Conservation (phyloP, 2,888 invertebrate species). For the Hemaris fuciformis region DNA sequence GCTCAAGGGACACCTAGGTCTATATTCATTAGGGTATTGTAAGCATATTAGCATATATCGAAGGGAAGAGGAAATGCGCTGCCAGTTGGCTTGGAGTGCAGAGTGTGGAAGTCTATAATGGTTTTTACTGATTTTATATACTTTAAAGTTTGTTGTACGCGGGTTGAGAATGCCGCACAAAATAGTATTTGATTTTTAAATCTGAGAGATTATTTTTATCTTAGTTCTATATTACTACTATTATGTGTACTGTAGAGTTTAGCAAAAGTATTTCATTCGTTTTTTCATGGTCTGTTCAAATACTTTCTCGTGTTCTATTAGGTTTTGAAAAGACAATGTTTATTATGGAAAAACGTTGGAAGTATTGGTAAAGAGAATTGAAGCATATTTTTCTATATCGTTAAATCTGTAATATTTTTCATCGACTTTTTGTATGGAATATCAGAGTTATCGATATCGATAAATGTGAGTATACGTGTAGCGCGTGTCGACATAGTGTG, state of each 20-base stretch:
- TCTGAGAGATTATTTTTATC: conserved; percentile 51
- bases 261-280: conserved; percentile 21
- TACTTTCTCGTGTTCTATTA: conserved; percentile 11
- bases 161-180: conserved; percentile 53
- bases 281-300: conserved; percentile 25
- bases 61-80: too few relatives aligned
- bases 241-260: conserved; percentile 19
- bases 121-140: conserved; percentile 36
- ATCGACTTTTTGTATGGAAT: neutral
- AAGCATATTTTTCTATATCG: conserved; percentile 1
- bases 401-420: neutral
- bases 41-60: too few relatives aligned
- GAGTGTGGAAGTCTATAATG: conserved; percentile 35
- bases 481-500: neutral
- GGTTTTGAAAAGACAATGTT: conserved; percentile 20
- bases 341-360: conserved; percentile 26
- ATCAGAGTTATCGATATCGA: neutral
- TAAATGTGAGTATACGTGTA: neutral
- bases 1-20: neutral
- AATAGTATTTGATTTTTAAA: conserved; percentile 44
- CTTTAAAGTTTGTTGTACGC: conserved; percentile 36
- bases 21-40: neutral
- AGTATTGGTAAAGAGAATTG: neutral
- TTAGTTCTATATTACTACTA: conserved; percentile 28
- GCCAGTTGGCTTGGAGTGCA: neutral